Percentiles rank a stretch among this genome's conserved stretches.
Conservation (phyloP, 2,113 vertebrate genomes). For the Hippocampus abdominalis region DNA sequence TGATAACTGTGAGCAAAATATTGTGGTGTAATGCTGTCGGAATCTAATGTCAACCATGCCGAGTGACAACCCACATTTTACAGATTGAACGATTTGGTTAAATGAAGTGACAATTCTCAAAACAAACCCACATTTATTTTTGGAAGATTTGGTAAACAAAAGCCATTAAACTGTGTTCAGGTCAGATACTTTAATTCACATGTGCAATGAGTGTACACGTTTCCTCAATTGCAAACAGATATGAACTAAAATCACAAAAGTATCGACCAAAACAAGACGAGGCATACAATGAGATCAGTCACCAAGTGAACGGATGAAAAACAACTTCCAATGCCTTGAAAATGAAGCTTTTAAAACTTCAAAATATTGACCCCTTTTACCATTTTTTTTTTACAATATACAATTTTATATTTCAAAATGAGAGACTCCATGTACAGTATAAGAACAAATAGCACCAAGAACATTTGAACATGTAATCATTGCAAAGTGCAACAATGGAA, state of each 20-base stretch:
- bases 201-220: slow-evolving; percentile 21
- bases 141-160: slow-evolving; percentile 20
- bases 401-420: background rate
- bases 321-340: slow-evolving; percentile 20
- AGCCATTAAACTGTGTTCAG: slow-evolving; percentile 15
- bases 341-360: slow-evolving; percentile 4
- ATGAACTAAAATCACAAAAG: slow-evolving; percentile 24
- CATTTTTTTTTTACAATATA: background rate
- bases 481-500: slow-evolving; percentile 30
- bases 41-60: too few species aligned
- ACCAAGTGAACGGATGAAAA: slow-evolving; percentile 21
- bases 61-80: background rate
- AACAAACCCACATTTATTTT: background rate
- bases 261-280: slow-evolving; percentile 15
- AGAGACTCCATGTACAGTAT: background rate
- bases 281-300: slow-evolving; percentile 3
- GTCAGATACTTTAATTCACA: background rate
- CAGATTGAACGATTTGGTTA: background rate
- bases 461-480: slow-evolving; percentile 17
- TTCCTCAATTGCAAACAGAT: slow-evolving; percentile 24
- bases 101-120: background rate
- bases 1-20: too few species aligned
- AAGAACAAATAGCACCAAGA: slow-evolving; percentile 36
- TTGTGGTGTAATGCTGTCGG: too few species aligned
- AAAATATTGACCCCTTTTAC: slow-evolving; percentile 2